phyloP scores from a whole-genome alignment of 2,888 invertebrate genomes.

The Drosophila paramelanica region DNA sequence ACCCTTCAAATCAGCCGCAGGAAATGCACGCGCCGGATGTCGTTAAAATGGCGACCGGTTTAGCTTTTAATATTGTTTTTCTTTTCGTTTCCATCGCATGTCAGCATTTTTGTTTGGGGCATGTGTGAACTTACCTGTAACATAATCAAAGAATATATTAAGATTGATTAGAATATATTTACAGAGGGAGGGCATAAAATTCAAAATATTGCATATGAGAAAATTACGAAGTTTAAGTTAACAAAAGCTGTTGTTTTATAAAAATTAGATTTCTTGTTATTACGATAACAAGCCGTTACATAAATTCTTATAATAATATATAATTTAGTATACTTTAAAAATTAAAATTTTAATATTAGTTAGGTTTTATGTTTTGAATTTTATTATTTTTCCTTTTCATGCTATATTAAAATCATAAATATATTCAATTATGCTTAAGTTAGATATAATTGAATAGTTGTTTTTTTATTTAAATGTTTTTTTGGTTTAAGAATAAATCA shows the following conservation, averaged over 20 bases:
- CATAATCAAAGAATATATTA: slow-evolving; percentile 49
- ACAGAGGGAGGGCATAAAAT: slow-evolving; percentile 6
- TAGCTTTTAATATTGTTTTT: slow-evolving; percentile 37
- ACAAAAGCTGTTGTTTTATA: background rate
- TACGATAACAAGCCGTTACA: background rate
- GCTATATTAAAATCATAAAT: too few relatives aligned
- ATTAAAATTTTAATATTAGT: too few relatives aligned
- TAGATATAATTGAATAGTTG: too few relatives aligned
- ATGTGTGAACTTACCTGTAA: slow-evolving; percentile 62
- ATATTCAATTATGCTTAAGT: too few relatives aligned
- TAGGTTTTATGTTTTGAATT: too few relatives aligned
- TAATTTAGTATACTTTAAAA: too few relatives aligned
- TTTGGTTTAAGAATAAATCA: background rate
- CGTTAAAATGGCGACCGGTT: slow-evolving; percentile 61
- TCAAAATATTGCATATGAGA: background rate
- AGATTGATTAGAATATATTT: slow-evolving; percentile 52
- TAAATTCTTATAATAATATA: too few relatives aligned
- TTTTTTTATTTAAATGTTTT: too few relatives aligned
- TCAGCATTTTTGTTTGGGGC: slow-evolving; percentile 29
- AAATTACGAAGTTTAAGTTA: background rate
- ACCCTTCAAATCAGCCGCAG: slow-evolving; percentile 37
- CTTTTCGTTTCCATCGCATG: slow-evolving; percentile 37
- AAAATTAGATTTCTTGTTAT: background rate
- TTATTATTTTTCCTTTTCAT: too few relatives aligned
- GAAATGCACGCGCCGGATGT: slow-evolving; percentile 76